These are phyloP conservation scores for Aspidoscelis tigris DNA, from an alignment of 2,113 vertebrate genomes.

Conservation along the genomic window DNA sequence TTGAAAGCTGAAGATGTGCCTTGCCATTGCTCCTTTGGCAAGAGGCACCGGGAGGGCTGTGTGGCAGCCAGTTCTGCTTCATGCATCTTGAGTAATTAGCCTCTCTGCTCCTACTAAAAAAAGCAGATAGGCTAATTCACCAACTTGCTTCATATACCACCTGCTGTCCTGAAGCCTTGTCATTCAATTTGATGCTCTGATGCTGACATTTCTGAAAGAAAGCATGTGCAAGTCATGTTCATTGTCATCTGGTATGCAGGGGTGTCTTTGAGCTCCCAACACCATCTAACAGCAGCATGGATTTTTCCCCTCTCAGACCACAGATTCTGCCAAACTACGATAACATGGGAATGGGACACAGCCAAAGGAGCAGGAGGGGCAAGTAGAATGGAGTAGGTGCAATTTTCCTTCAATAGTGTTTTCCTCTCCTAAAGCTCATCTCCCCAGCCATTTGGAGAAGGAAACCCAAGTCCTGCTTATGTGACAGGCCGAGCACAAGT, in stretches of 20 bases:
- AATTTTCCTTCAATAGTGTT: neutral
- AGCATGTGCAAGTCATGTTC: neutral
- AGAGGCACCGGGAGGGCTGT: constrained; percentile 18
- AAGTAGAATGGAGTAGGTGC: neutral
- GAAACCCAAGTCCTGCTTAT: neutral
- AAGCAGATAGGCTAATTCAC: constrained; percentile 14
- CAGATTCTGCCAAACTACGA: neutral
- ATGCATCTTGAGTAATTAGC: constrained; percentile 34
- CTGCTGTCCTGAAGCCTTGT: neutral
- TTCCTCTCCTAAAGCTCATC: neutral
- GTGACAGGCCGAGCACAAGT: neutral
- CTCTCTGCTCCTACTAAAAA: constrained; percentile 22
- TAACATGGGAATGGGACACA: neutral
- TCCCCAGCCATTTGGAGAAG: neutral
- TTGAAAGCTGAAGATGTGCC: constrained; percentile 57
- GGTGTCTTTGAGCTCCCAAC: too few species aligned
- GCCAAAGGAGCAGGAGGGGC: neutral
- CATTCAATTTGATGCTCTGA: neutral
- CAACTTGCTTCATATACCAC: neutral
- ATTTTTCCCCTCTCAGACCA: too few species aligned
- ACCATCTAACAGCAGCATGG: too few species aligned
- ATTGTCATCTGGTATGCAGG: neutral
- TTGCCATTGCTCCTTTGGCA: constrained; percentile 25
- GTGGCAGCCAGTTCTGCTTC: constrained; percentile 46
- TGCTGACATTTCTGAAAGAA: constrained; percentile 4